Conservation (phyloP, 2,797 vertebrate species). For the Poeciliopsis gracilis region DNA sequence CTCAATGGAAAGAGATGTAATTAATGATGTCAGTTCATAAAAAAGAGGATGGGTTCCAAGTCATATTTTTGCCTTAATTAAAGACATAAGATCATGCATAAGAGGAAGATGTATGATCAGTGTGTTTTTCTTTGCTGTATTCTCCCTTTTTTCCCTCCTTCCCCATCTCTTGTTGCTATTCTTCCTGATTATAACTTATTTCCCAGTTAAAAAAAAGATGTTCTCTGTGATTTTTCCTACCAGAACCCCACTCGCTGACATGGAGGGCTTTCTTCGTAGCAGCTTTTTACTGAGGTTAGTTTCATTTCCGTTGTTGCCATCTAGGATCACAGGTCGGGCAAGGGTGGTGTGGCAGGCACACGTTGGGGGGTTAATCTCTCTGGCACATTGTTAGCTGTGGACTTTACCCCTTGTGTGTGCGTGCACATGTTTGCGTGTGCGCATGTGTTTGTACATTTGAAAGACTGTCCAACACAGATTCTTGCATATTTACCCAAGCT, state of each 20-base stretch:
- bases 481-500: constrained; percentile 58
- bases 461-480: constrained; percentile 60
- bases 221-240: constrained; percentile 86
- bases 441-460: constrained; percentile 46
- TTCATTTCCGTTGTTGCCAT: constrained; percentile 81
- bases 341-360: constrained; percentile 60
- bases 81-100: constrained; percentile 73
- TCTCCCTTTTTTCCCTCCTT: constrained; percentile 31
- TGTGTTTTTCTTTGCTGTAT: constrained; percentile 62
- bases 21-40: constrained; percentile 81
- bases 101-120: constrained; percentile 71
- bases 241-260: constrained; percentile 87
- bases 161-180: constrained; percentile 49
- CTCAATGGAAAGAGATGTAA: constrained; percentile 78
- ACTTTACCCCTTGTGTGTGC: constrained; percentile 66
- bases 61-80: constrained; percentile 76
- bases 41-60: constrained; percentile 69
- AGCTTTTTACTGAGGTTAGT: constrained; percentile 90
- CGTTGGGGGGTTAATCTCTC: constrained; percentile 55
- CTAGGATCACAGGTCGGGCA: constrained; percentile 64
- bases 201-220: constrained; percentile 83
- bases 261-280: constrained; percentile 89
- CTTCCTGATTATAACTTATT: constrained; percentile 65
- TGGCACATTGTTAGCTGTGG: constrained; percentile 72
- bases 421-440: constrained; percentile 51